Evolutionary conservation across 2,797 vertebrate genomes (phyloP), one percentile per base, ranked within the genome.

Genomic region (Tapera naevia): DNA sequence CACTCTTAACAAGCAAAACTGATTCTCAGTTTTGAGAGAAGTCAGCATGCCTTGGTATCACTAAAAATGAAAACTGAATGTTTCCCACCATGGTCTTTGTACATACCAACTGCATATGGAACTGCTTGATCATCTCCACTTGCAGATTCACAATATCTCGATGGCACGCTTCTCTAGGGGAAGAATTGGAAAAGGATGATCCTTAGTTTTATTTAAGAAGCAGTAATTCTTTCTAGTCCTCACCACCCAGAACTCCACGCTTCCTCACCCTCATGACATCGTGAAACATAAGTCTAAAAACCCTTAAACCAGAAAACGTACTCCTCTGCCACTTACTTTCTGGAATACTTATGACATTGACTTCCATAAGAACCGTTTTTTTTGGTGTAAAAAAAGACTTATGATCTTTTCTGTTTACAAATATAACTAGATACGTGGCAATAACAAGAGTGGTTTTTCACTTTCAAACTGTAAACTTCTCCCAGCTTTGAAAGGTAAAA

Each of bases 101-200:
- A 98, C 98, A 9, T 98, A 99, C 99, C 99, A 99, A 93, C 92
- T 99, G 99, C 96, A 99, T 98, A 96, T 99, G 99, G 96, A 99
- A 99, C 96, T 99, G 99, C 58, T 99, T 99, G 81, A 99, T 98
- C 99, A 99, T 99, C 97, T 99, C 99, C 89, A 99, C 98, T 98
- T 99, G 99, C 58, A 99, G 98, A 98, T 99, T 99, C 93, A 99
- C 98, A 80, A 99, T 98, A 96, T 99, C 99, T 94, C 98, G 97
- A 96, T 99, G 99, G 87, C 99, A 99, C 5, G 98, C 94, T 93
- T 99, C 99, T 95, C 99, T 99, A 96, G 74, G 30, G 80, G 66
- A 62, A 94, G 41, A 72, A 96, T 95, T 37, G 10, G 35, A 97
- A 67, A 89, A 95, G 33, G 30, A 85, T 23, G 27, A 79, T 10